These are phyloP conservation scores for Lycophotia porphyrea DNA, from an alignment of 2,888 invertebrate genomes.

Conservation along the genomic window DNA sequence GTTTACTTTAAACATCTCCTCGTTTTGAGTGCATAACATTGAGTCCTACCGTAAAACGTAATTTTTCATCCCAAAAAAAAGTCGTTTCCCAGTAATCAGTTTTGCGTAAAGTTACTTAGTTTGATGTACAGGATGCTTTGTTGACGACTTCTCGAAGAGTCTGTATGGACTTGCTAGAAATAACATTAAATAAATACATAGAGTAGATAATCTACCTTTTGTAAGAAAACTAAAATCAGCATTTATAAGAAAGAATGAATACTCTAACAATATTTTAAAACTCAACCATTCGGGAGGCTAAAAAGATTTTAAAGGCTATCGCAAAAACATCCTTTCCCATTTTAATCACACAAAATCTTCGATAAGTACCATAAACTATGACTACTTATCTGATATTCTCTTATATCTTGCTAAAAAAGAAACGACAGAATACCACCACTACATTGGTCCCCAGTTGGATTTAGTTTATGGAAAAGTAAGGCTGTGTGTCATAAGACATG, in stretches of 20 bases:
- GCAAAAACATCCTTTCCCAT: conserved; percentile 32
- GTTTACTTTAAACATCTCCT: too few relatives aligned
- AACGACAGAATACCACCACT: conserved; percentile 8
- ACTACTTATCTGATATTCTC: conserved; percentile 51
- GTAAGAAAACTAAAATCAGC: conserved; percentile 6
- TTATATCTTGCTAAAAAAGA: conserved; percentile 40
- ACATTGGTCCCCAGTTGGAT: conserved; percentile 41
- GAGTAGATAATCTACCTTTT: conserved; percentile 12
- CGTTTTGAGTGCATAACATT: too few relatives aligned
- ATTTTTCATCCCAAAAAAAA: too few relatives aligned
- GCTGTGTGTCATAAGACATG: neutral
- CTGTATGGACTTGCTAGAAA: too few relatives aligned
- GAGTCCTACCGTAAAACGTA: too few relatives aligned
- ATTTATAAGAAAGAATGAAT: conserved; percentile 9
- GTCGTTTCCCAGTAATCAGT: too few relatives aligned
- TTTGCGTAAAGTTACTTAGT: too few relatives aligned
- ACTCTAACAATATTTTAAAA: conserved; percentile 17
- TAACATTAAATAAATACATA: neutral
- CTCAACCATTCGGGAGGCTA: conserved; percentile 5
- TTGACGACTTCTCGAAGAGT: too few relatives aligned
- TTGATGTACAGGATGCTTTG: too few relatives aligned
- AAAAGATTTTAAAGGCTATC: conserved; percentile 28
- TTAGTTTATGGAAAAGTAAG: conserved; percentile 43
- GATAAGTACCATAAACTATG: conserved; percentile 41
- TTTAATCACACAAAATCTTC: conserved; percentile 48